Base-by-base conservation (phyloP, 2,797 vertebrate species). In the Cichlasoma orientale region DNA sequence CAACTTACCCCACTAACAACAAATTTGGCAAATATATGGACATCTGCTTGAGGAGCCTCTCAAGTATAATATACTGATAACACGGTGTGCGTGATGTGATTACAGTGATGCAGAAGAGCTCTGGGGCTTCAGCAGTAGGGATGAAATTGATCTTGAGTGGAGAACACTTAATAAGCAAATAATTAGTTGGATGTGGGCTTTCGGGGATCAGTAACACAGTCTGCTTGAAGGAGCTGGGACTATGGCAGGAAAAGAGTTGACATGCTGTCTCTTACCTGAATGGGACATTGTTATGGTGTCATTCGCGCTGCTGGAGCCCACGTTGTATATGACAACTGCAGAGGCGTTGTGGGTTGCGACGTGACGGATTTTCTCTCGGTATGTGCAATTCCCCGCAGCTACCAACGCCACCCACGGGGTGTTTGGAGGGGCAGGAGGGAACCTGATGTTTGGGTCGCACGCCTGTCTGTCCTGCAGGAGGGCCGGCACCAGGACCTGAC, bases 201-300 rank as follows among this genome's bases (percentile, higher is more conserved):
- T 18, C 18, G 12, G 72, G 52, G 55, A 71, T 80, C 16, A 23
- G 14, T 56, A n/a, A 14, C 55, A 72, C 74, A 29, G 55, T 41
- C 56, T 56, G 71, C 50, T 41, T 29, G 21, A 12, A 69, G 36
- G 10, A 47, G 38, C 12, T 47, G 23, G 41, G 23, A 47, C 59
- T 11, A 7, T 27, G 12, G n/a, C n/a, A 21, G 27, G 36, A 33
- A 73, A 44, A 31, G 29, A 57, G 33, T 2, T 10, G 78, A 33
- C 50, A 19, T 44, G 27, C 9, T 2, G 33, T 9, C 41, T 74
- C 96, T 95, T 93, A 99, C 98, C 98, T 94, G 96, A 92, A 83
- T 99, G 96, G 74, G 97, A 88, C 98, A 99, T 99, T 25, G 97
- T 99, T 83, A 97, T 96, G 90, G 98, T 99, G 86, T 98, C 97